Base-by-base conservation (phyloP, 1,140 invertebrate genomes). In the Eulimnadia texana region DNA sequence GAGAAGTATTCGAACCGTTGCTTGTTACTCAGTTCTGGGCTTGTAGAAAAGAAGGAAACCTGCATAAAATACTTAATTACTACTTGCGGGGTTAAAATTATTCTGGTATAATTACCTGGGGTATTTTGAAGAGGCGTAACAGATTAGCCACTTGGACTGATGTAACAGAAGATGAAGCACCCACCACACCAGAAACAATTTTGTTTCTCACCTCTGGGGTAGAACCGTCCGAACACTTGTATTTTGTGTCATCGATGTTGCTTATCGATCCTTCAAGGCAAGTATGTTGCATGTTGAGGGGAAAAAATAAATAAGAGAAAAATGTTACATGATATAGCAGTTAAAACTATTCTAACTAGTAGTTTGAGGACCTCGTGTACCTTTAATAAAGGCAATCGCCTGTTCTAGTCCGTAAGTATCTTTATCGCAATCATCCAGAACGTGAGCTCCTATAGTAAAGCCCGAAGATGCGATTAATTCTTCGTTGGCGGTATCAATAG, bases 341-440 rank as follows among this genome's bases (percentile, higher is more conserved):
- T n/a, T n/a, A n/a, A n/a, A n/a, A n/a, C n/a, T n/a, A n/a, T n/a
- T n/a, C n/a, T n/a, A n/a, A n/a, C n/a, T n/a, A n/a, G n/a, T n/a
- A n/a, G n/a, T n/a, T n/a, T n/a, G n/a, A n/a, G n/a, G n/a, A n/a
- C n/a, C n/a, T n/a, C 50, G 3, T 52, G 3, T 52, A 95, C 93
- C 92, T 85, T 95, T 92, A 63, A 97, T 96, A 71, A 97, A 97
- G 73, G 96, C 92, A 6, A 96, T 88, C 6, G 92, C 89, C 83
- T 96, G 94, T 69, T 96, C 92, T 42, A 96, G 74, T 3, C 93
- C 93, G 71, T 94, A 95, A 1, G 92, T 96, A 70, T 97, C 93
- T 73, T 91, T 89, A 74, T 96, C 93, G 73, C 93, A 97, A 72
- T 97, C 93, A 70, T 96, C 92, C 56, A 95, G 78, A 24, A 94